phyloP scores from a whole-genome alignment of 1,140 invertebrate species.

The Polypedilum vanderplanki region DNA sequence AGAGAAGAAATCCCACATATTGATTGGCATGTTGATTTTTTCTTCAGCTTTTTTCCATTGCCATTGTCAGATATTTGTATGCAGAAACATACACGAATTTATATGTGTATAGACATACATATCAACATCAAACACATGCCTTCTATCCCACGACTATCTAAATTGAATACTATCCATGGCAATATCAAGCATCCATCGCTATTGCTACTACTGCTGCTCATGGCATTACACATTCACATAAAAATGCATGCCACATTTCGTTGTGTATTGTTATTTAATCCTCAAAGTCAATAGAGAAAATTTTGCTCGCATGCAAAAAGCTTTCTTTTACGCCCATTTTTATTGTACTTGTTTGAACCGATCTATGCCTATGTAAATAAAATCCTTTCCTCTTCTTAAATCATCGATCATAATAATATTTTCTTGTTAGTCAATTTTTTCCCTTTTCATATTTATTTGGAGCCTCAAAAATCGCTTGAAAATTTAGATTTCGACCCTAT shows the following conservation, averaged over 20 bases:
- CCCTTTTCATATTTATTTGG: not conserved
- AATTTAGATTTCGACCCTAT: conserved; percentile 3
- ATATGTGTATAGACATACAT: not conserved
- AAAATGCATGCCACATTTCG: no score
- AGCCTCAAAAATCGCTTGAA: not conserved
- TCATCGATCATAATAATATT: conserved; percentile 12
- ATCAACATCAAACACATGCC: not conserved
- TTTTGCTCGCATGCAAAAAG: no score
- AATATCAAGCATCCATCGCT: no score
- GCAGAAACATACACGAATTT: not conserved
- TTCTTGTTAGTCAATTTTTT: not conserved
- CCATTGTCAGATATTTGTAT: not conserved
- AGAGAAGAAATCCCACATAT: not conserved
- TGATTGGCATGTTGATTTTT: conserved; percentile 18
- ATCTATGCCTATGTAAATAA: not conserved
- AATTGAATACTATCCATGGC: no score
- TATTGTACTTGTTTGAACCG: no score
- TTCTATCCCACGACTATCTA: not conserved
- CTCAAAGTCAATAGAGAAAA: no score
- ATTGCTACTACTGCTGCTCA: no score
- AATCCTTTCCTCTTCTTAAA: not conserved
- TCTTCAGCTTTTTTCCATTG: not conserved
- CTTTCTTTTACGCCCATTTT: no score
- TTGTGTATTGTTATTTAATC: no score
- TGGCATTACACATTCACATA: no score